Conservation (phyloP, 2,113 vertebrate genomes). For the Mungos mungo region DNA sequence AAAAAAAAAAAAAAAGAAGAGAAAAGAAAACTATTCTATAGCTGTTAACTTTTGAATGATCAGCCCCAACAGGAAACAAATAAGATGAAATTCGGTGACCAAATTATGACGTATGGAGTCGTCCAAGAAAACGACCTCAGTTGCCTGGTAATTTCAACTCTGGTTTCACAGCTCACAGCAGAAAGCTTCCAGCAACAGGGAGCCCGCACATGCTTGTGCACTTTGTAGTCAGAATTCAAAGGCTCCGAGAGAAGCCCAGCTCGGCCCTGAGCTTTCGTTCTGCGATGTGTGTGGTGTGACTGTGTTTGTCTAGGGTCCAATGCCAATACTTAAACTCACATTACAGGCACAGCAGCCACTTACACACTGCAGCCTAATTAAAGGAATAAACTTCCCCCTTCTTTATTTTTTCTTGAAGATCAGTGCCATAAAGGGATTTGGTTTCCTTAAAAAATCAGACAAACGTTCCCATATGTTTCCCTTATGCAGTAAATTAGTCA, state of each 20-base stretch:
- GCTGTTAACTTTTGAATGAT: slow-evolving; percentile 62
- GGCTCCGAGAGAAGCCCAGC: background rate
- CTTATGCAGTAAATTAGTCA: slow-evolving; percentile 57
- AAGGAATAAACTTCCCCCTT: slow-evolving; percentile 55
- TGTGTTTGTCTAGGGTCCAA: slow-evolving; percentile 75
- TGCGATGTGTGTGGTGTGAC: slow-evolving; percentile 46
- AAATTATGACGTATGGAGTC: slow-evolving; percentile 64
- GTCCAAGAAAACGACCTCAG: slow-evolving; percentile 63
- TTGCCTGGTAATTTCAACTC: slow-evolving; percentile 54
- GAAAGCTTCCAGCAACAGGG: slow-evolving; percentile 51
- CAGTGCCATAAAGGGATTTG: slow-evolving; percentile 68
- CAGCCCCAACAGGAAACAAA: slow-evolving; percentile 65
- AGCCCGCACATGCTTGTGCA: background rate
- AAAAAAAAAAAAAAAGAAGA: background rate
- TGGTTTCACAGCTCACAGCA: slow-evolving; percentile 25
- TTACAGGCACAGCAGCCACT: slow-evolving; percentile 51
- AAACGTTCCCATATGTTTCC: slow-evolving; percentile 79
- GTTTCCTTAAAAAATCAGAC: slow-evolving; percentile 72
- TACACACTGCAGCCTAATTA: slow-evolving; percentile 63
- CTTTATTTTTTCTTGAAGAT: slow-evolving; percentile 63
- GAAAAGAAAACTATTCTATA: slow-evolving; percentile 37
- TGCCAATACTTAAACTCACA: slow-evolving; percentile 68
- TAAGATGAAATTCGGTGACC: slow-evolving; percentile 57
- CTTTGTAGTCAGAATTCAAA: slow-evolving; percentile 75
- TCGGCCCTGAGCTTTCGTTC: slow-evolving; percentile 49